phyloP scores from a whole-genome alignment of 2,113 vertebrate species.

The Mus pahari region DNA sequence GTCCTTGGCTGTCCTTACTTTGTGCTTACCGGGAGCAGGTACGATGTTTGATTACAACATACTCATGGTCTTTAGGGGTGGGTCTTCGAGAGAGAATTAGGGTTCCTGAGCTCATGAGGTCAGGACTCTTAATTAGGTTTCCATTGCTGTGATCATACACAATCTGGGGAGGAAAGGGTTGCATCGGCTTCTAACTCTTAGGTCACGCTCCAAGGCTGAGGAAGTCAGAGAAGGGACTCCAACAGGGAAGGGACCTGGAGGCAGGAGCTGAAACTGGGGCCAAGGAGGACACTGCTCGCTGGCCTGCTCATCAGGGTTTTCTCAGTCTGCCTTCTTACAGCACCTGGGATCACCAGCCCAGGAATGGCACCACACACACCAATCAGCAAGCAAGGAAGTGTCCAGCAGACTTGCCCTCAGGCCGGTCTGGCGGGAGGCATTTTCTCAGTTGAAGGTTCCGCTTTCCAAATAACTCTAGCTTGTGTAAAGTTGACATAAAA shows the following conservation, averaged over 20 bases:
- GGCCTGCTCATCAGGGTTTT: background rate
- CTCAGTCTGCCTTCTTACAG: background rate
- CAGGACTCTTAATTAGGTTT: background rate
- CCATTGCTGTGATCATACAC: background rate
- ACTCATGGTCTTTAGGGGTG: background rate
- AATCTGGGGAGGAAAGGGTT: background rate
- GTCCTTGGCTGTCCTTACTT: background rate
- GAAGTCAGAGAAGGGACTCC: background rate
- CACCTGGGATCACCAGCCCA: background rate
- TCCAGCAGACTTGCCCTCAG: background rate
- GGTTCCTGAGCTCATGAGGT: background rate
- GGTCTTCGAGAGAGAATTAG: background rate
- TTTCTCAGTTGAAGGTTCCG: background rate
- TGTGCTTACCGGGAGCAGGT: too few relatives aligned
- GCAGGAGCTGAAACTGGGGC: background rate
- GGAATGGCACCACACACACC: background rate
- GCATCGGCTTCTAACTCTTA: background rate
- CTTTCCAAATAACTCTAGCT: background rate
- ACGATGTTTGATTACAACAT: background rate
- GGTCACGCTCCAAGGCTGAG: background rate
- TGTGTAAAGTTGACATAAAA: background rate
- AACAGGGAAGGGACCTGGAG: background rate
- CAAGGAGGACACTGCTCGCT: too few relatives aligned
- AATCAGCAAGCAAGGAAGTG: background rate
- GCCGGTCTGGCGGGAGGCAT: background rate